A percentile compares a stretch with the other conserved stretches of the same genome.
phyloP scores from a whole-genome alignment of 2,888 invertebrate species.

The Eilema sororculum region DNA sequence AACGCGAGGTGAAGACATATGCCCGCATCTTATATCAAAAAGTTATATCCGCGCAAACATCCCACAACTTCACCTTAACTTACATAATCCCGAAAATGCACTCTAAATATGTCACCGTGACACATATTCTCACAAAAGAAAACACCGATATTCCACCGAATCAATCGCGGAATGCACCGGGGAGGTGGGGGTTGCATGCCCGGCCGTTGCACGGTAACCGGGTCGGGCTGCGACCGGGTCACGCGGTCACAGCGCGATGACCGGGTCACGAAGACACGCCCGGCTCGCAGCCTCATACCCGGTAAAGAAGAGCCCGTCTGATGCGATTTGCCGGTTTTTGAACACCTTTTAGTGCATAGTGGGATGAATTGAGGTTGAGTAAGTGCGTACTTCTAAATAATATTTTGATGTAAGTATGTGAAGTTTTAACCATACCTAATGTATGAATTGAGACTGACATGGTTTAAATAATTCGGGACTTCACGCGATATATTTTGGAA shows the following conservation, averaged over 20 bases:
- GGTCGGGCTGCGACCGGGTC: constrained; percentile 68
- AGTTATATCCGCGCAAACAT: not conserved
- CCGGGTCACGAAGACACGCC: constrained; percentile 57
- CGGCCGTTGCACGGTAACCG: constrained; percentile 54
- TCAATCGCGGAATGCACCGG: constrained; percentile 72
- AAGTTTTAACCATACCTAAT: too few species aligned
- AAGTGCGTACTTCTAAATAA: not conserved
- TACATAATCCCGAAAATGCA: constrained; percentile 17
- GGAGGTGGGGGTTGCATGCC: constrained; percentile 57
- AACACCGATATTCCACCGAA: constrained; percentile 55
- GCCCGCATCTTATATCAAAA: too few species aligned
- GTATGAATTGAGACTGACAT: too few species aligned
- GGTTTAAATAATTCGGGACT: too few species aligned
- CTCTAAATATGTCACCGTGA: constrained; percentile 25
- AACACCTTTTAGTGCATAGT: constrained; percentile 31
- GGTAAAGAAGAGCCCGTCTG: constrained; percentile 44
- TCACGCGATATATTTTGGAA: too few species aligned
- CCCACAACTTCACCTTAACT: not conserved
- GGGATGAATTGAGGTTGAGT: not conserved
- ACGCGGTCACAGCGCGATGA: constrained; percentile 79
- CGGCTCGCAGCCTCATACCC: constrained; percentile 49
- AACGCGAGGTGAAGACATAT: too few species aligned
- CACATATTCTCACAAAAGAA: constrained; percentile 46
- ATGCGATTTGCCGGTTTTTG: constrained; percentile 55
- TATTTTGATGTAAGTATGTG: not conserved